phyloP scores from a whole-genome alignment of 2,888 invertebrate genomes.

The Philaethria dido region DNA sequence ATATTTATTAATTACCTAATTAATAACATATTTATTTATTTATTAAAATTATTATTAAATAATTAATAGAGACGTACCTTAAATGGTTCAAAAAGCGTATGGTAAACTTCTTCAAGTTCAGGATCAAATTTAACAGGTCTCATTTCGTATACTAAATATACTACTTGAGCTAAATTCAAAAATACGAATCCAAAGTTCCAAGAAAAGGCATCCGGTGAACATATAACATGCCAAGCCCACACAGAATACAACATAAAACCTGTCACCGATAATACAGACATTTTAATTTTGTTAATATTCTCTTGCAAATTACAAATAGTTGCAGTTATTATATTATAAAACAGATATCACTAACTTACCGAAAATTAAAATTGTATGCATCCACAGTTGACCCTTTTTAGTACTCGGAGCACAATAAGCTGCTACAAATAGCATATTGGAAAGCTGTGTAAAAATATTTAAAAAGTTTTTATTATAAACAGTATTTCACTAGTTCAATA shows the following conservation, averaged over 20 bases:
- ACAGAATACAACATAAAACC: constrained; percentile 91
- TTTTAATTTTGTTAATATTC: neutral
- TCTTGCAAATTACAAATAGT: too few relatives aligned
- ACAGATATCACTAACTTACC: constrained; percentile 79
- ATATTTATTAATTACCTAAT: too few relatives aligned
- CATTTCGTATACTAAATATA: constrained; percentile 91
- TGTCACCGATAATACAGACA: constrained; percentile 53
- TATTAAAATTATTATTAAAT: neutral
- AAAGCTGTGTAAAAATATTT: constrained; percentile 85
- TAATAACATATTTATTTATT: neutral
- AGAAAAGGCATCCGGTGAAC: constrained; percentile 93
- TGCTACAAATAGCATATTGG: constrained; percentile 90
- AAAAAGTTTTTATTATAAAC: neutral
- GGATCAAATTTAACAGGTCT: constrained; percentile 92
- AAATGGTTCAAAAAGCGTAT: constrained; percentile 91
- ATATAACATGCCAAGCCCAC: constrained; percentile 96
- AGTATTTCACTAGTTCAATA: neutral
- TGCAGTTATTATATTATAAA: neutral
- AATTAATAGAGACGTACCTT: constrained; percentile 77
- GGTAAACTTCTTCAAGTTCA: constrained; percentile 92
- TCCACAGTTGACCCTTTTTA: constrained; percentile 90
- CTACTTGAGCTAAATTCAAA: constrained; percentile 91
- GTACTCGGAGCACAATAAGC: constrained; percentile 91
- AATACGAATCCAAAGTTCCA: constrained; percentile 94
- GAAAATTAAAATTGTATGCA: constrained; percentile 91